Conservation (phyloP, 2,888 invertebrate species). For the Drosophila mimica region DNA sequence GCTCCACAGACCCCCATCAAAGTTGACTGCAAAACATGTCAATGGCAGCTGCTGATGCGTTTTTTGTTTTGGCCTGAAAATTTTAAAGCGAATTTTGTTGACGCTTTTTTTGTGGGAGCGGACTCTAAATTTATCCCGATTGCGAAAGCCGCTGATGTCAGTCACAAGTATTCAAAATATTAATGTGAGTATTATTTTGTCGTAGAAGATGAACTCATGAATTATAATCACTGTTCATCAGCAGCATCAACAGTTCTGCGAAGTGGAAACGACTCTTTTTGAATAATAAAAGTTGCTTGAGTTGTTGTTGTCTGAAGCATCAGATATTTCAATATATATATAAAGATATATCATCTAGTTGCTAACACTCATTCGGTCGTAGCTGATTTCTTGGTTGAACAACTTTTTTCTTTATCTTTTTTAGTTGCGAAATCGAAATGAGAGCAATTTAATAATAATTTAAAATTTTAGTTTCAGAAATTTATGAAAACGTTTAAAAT, state of each 20-base stretch:
- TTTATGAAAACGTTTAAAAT: neutral
- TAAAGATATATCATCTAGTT: neutral
- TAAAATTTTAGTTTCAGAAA: neutral
- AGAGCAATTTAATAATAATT: too few species aligned
- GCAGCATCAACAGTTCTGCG: neutral
- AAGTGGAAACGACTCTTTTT: neutral
- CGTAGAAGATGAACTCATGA: neutral
- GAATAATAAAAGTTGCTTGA: neutral
- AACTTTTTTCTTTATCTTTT: neutral
- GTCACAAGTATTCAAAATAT: conserved; percentile 1
- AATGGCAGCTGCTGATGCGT: conserved; percentile 31
- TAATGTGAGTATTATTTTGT: neutral
- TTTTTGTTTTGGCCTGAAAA: conserved; percentile 4
- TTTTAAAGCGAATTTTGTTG: neutral
- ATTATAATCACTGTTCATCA: neutral
- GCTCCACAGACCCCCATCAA: conserved; percentile 22
- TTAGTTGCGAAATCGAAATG: neutral
- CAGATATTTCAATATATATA: neutral
- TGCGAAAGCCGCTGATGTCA: conserved; percentile 34
- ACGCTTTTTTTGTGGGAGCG: conserved; percentile 23
- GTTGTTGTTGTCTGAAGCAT: neutral
- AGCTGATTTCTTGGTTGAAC: neutral
- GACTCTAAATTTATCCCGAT: conserved; percentile 1
- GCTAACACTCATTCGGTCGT: neutral
- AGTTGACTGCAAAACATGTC: conserved; percentile 21